phyloP scores from a whole-genome alignment of 2,888 invertebrate species.

The Heliothis peltigera region DNA sequence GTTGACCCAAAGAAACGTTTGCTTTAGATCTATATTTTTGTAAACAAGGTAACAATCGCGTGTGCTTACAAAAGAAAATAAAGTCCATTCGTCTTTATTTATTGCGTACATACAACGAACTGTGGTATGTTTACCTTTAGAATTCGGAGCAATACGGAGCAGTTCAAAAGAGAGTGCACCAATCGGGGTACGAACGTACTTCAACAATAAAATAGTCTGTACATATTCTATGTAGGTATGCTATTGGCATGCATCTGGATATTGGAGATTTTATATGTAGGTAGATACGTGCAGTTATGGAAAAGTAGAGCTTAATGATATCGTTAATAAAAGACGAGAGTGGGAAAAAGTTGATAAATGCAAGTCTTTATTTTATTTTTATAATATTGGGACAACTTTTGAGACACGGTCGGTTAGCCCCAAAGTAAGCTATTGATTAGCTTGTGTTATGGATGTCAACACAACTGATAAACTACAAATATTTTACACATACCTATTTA shows the following conservation, averaged over 20 bases:
- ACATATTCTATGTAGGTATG: slow-evolving; percentile 4
- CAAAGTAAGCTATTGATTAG: no score
- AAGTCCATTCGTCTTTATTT: slow-evolving; percentile 6
- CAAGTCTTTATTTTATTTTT: no score
- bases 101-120: slow-evolving; percentile 6
- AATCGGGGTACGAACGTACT: slow-evolving; percentile 26
- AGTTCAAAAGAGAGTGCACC: slow-evolving; percentile 20
- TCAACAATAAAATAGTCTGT: slow-evolving; percentile 8
- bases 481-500: no score
- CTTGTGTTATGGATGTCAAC: no score
- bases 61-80: slow-evolving; percentile 14
- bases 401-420: no score
- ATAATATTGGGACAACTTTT: no score
- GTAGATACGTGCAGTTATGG: neutral
- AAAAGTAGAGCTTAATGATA: neutral
- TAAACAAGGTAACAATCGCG: slow-evolving; percentile 15
- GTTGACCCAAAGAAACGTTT: slow-evolving; percentile 24
- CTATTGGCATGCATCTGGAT: slow-evolving; percentile 21
- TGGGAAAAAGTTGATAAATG: neutral
- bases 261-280: slow-evolving; percentile 16
- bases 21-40: slow-evolving; percentile 38
- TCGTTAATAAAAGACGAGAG: neutral
- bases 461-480: no score
- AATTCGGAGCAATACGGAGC: slow-evolving; percentile 4
- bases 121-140: slow-evolving; percentile 17